Evolutionary conservation across 1,140 invertebrate genomes (phyloP), one percentile per base, ranked within the genome.

Genomic region (Dendroctonus valens): DNA sequence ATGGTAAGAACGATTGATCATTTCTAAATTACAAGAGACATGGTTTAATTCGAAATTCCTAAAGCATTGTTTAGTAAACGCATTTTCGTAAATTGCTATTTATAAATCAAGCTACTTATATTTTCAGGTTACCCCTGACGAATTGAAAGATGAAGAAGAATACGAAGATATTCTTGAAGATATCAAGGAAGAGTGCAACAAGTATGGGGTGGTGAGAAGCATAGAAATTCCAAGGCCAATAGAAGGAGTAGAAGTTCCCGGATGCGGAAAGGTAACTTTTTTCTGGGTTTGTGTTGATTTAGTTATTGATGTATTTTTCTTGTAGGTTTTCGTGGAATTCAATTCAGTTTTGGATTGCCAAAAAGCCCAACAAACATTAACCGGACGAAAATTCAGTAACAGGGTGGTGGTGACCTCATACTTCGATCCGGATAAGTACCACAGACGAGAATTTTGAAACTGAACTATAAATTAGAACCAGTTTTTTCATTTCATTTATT

Each of bases 151-250:
- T 79, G 97, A 99, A 79, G 97, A 99, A 76, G 98, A 99, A 81
- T 99, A 99, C 79, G 97, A 99, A 81, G 97, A 99, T 77, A 99
- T 99, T 75, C 81, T 97, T 50, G 97, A 99, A 79, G 97, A 99
- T 81, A 98, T 99, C 71, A 91, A 93, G 74, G 96, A 98, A 81
- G 97, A 99, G 79, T 99, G 97, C 81, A 92, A 92, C 72, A 99
- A 99, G 79, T 99, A 98, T 81, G 97, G 97, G 12, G 89, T 92
- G 65, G 97, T 93, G 15, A 83, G 93, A 52, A 97, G 94, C 76
- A 86, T 99, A 71, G 97, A 99, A 84, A 99, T 99, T 75, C 97
- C 97, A 7, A 83, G 97, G 73, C 96, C 97, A 6, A 96, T 98
- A 72, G 93, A 96, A 79, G 96, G 85, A 15, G 94, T 99, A 0